These are phyloP conservation scores for Trialeurodes vaporariorum DNA, from an alignment of 1,140 invertebrate genomes.

Conservation along the genomic window DNA sequence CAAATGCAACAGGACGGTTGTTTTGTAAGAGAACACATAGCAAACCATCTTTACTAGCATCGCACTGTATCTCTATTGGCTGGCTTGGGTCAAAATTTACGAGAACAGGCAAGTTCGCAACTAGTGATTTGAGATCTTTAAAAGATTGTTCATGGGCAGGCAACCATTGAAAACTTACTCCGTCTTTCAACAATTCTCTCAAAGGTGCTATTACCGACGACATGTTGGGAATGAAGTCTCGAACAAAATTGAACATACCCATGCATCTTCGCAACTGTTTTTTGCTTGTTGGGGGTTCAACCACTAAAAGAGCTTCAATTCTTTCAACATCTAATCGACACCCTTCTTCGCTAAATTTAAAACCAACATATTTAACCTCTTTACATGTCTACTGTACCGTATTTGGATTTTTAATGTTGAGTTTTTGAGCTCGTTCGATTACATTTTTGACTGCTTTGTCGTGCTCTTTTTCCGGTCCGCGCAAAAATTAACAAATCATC, in stretches of 20 bases:
- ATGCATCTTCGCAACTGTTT: conserved; percentile 29
- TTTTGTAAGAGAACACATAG: conserved; percentile 25
- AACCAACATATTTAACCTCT: conserved; percentile 30
- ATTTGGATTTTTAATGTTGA: conserved; percentile 28
- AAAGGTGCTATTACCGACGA: conserved; percentile 17
- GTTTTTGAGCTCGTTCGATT: conserved; percentile 14
- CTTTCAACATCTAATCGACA: conserved; percentile 31
- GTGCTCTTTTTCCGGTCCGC: conserved; percentile 11
- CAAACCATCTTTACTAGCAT: conserved; percentile 26
- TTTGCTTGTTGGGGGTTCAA: conserved; percentile 26
- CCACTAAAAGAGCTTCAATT: conserved; percentile 30
- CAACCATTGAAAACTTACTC: conserved; percentile 18
- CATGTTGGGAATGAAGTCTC: conserved; percentile 23
- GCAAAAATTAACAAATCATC: conserved; percentile 10
- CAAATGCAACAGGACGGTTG: conserved; percentile 26
- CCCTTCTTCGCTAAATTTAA: conserved; percentile 27
- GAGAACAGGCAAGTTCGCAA: no score
- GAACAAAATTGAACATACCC: conserved; percentile 31
- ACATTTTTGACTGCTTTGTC: conserved; percentile 9
- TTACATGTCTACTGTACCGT: conserved; percentile 26
- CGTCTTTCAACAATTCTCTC: conserved; percentile 19
- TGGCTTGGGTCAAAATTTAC: no score
- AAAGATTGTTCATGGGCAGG: no score
- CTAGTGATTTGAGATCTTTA: no score
- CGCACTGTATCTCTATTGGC: conserved; percentile 24